Base-by-base conservation (phyloP, 2,113 vertebrate genomes). In the Haemorhous mexicanus region DNA sequence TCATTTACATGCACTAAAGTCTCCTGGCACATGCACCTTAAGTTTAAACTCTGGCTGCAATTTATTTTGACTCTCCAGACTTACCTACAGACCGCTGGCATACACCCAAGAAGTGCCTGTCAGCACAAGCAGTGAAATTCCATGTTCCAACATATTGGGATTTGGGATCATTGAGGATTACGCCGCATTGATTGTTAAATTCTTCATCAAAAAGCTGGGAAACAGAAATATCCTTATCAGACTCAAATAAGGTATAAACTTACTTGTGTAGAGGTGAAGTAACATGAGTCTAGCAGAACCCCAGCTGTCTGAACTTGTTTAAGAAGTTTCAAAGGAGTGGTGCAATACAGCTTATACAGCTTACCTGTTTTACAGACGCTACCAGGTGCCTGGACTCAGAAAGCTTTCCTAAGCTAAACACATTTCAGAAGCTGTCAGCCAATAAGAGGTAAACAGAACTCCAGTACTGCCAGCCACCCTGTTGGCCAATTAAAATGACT, bases 41-140 rank as follows among this genome's bases (percentile, higher is more conserved):
- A 83, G 33, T 37, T 58, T 37, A 66, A 61, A 55, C 52, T 68
- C 50, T 66, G 52, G 8, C 23, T 93, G 23, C 41, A 72, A 79
- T 56, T 91, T 73, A 88, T 75, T 95, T 80, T 72, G 47, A 62
- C 32, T 90, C 35, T 72, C 82, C 87, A 95, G 50, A 50, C 83
- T 90, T 98, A 99, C 99, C 99, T 98, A 97, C 76, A 91, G 98
- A 97, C 93, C 97, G 97, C 88, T 99, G 98, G 96, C 99, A 99
- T 81, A 99, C 90, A 79, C 97, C 96, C 85, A 98, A 18, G 89
- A 95, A 92, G n/a, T 99, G 98, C 28, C 6, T 58, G 35, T 98
- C 97, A 47, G 93, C 86, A 91, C 99, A 99, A 80, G 98, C 96
- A 66, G 98, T 98, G 92, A 98, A 99, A 97, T 99, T 99, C 99